Conservation (phyloP, 2,113 vertebrate species). For the Microtus ochrogaster region DNA sequence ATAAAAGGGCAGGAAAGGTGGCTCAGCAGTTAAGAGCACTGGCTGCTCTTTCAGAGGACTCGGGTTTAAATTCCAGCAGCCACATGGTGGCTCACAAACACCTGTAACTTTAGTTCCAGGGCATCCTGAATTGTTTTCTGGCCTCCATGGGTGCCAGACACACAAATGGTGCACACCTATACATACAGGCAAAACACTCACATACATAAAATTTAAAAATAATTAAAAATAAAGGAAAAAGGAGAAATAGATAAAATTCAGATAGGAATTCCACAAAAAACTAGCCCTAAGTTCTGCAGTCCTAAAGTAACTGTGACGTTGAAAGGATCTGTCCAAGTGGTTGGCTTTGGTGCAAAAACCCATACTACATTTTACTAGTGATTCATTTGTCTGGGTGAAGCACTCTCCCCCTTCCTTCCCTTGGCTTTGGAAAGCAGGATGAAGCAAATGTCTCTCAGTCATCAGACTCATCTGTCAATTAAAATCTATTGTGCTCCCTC, state of each 20-base stretch:
- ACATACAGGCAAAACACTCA: neutral
- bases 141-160: neutral
- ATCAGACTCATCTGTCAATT: neutral
- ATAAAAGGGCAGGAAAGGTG: neutral
- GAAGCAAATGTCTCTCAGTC: conserved; percentile 30
- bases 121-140: neutral
- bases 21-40: neutral
- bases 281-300: conserved; percentile 37
- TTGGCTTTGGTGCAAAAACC: conserved; percentile 57
- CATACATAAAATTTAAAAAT: neutral
- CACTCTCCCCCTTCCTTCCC: neutral
- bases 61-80: neutral
- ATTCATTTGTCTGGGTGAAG: conserved; percentile 63
- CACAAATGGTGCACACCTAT: neutral
- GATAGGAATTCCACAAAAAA: conserved; percentile 41
- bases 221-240: neutral
- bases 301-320: conserved; percentile 47
- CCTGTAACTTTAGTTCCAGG: neutral
- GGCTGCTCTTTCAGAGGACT: neutral
- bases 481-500: neutral
- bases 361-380: conserved; percentile 1
- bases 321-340: conserved; percentile 2
- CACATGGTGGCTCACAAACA: neutral
- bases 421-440: conserved; percentile 38
- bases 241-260: neutral